These are phyloP conservation scores for Maniola hyperantus DNA, from an alignment of 2,888 invertebrate species.

Conservation along the genomic window DNA sequence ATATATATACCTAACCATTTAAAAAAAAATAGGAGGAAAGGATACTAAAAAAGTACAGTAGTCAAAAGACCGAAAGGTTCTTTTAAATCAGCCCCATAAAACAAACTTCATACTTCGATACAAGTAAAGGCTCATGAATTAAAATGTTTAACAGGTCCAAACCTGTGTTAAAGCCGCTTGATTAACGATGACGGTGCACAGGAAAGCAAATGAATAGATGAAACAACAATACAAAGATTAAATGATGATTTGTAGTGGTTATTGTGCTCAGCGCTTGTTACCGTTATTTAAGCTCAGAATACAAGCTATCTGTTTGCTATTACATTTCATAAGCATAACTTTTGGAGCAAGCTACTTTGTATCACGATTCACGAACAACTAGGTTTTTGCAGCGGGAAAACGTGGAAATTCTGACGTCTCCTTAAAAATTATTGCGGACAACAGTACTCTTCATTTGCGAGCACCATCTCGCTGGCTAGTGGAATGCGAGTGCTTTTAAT, in stretches of 20 bases:
- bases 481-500: conserved; percentile 15
- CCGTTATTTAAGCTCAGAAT: conserved; percentile 25
- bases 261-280: conserved; percentile 24
- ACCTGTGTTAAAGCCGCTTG: conserved; percentile 25
- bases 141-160: conserved; percentile 20
- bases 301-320: conserved; percentile 2
- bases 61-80: too few relatives aligned
- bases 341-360: conserved; percentile 13
- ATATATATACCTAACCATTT: too few relatives aligned
- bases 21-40: too few relatives aligned
- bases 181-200: conserved; percentile 36
- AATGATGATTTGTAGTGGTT: conserved; percentile 27
- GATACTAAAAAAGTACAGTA: too few relatives aligned
- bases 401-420: conserved; percentile 22
- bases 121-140: too few relatives aligned
- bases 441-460: conserved; percentile 23
- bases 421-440: conserved; percentile 23
- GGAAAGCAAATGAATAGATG: conserved; percentile 31
- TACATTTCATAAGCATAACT: conserved; percentile 24
- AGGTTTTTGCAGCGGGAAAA: conserved; percentile 20
- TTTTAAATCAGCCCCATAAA: too few relatives aligned
- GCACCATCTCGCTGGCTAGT: conserved; percentile 8
- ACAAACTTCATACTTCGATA: too few relatives aligned
- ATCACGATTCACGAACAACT: conserved; percentile 16
- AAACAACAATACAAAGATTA: conserved; percentile 34